These are phyloP conservation scores for Xerus rutilus DNA, from an alignment of 2,797 vertebrate genomes.

Conservation along the genomic window DNA sequence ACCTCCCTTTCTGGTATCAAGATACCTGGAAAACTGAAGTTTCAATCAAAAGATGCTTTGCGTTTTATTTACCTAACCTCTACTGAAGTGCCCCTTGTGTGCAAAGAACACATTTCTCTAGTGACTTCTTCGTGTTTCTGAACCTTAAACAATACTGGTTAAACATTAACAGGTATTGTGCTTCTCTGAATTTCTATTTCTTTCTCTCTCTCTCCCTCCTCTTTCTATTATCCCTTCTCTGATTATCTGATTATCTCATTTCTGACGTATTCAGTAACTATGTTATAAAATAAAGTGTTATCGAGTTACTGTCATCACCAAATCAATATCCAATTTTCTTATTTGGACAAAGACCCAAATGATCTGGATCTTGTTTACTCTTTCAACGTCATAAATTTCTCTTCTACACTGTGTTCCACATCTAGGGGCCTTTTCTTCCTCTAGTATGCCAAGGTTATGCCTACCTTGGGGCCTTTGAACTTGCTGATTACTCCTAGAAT, in stretches of 20 bases:
- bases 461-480: neutral
- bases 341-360: neutral
- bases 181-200: neutral
- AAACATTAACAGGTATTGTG: neutral
- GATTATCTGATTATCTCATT: neutral
- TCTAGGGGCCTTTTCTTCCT: neutral
- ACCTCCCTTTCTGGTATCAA: neutral
- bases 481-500: neutral
- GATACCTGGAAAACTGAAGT: neutral
- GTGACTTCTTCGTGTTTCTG: neutral
- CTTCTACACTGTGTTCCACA: neutral
- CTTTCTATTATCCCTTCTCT: neutral
- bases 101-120: neutral
- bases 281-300: neutral
- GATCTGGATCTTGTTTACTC: neutral
- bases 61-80: neutral
- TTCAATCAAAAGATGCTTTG: neutral
- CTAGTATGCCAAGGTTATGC: neutral
- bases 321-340: neutral
- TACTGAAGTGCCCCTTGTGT: neutral
- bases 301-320: neutral
- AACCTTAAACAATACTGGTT: neutral
- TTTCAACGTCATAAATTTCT: neutral
- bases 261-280: neutral
- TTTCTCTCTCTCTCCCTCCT: no score